Evolutionary conservation across 2,113 vertebrate genomes (phyloP).

Genomic region (Clinocottus analis): DNA sequence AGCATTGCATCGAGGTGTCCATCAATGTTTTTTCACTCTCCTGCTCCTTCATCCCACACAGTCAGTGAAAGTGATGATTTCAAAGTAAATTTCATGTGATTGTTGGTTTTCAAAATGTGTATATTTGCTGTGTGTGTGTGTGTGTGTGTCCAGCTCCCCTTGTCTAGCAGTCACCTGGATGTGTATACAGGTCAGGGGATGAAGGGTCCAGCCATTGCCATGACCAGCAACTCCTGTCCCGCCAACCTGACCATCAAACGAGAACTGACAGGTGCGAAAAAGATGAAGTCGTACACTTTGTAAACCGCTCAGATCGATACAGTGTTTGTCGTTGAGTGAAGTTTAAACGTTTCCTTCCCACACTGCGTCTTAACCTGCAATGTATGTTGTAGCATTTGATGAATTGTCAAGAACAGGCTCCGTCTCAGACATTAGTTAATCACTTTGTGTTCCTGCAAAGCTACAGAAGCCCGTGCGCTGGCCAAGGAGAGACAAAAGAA

Average conservation of each 20-base stretch:
- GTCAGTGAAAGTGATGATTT: background rate
- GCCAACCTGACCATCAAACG: constrained; percentile 95
- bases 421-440: constrained; percentile 59
- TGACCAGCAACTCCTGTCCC: constrained; percentile 98
- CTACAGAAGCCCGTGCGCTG: constrained; percentile 91
- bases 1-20: background rate
- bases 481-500: constrained; percentile 98
- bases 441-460: constrained; percentile 82
- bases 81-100: background rate
- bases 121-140: constrained; percentile 22
- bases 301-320: background rate
- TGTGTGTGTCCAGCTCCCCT: constrained; percentile 86
- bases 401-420: background rate
- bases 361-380: background rate
- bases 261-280: constrained; percentile 90
- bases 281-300: background rate
- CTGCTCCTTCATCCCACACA: background rate
- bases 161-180: constrained; percentile 96
- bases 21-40: background rate
- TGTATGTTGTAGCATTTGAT: background rate
- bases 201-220: constrained; percentile 89
- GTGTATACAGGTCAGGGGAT: constrained; percentile 93
- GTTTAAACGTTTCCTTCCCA: background rate
- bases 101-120: constrained; percentile 14
- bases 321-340: background rate